phyloP scores from a whole-genome alignment of 35 echinoderm and acorn worm genomes.

The Apostichopus parvimensis region DNA sequence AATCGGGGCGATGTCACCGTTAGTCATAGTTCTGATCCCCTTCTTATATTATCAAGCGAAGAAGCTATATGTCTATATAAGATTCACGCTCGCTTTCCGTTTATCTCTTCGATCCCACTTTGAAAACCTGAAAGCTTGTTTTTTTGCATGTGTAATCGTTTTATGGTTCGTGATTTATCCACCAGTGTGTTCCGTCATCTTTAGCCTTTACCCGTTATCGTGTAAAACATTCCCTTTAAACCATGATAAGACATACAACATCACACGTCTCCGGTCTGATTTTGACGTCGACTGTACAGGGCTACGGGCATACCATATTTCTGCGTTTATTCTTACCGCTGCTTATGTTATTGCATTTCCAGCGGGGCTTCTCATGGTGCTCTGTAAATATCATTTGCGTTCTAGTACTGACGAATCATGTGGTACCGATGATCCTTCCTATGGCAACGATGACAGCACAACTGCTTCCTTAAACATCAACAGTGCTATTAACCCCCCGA shows the following conservation, averaged over 20 bases:
- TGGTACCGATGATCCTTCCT: background rate
- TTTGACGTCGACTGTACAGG: conserved; percentile 29
- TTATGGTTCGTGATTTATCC: conserved; percentile 48
- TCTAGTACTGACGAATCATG: background rate
- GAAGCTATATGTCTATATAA: background rate
- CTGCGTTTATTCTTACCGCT: background rate
- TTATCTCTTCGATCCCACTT: background rate
- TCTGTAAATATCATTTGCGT: background rate
- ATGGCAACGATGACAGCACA: no score
- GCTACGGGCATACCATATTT: background rate
- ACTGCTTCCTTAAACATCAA: no score
- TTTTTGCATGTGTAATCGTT: conserved; percentile 29
- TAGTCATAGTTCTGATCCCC: background rate
- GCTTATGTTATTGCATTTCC: conserved; percentile 50
- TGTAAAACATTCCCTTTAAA: conserved; percentile 44
- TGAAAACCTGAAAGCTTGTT: background rate
- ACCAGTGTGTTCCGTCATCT: conserved; percentile 43
- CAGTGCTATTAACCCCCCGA: background rate
- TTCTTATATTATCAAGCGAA: background rate
- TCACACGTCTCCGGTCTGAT: conserved; percentile 35
- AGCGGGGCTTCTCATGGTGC: background rate
- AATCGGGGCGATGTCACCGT: background rate
- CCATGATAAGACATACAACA: background rate
- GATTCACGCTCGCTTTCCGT: no score
- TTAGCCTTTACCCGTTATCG: conserved; percentile 8